Base-by-base conservation (phyloP, 2,888 invertebrate species). In the Nyleta sp. region DNA sequence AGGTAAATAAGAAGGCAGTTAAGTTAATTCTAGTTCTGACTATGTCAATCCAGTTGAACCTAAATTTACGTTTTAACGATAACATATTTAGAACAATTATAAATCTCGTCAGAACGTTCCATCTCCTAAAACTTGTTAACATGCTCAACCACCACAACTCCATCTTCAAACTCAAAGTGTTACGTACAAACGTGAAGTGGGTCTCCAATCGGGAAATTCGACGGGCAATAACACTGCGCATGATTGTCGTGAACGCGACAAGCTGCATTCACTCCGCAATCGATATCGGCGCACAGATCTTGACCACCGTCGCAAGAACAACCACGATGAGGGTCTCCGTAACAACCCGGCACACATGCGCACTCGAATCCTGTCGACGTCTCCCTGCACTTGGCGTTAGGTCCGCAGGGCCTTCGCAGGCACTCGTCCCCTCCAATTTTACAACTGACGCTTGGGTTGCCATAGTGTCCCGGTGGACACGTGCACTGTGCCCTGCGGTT, bases 361-460 rank as follows among this genome's bases (percentile, higher is more conserved):
- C 97, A 98, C 87, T 96, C 96, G 87, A 94, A 96, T 72, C 95
- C 95, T n/a, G 94, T 94, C 28, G 93, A 92, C 15, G 94, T 92
- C 89, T 97, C 96, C 68, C 94, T 93, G 87, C 97, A 97, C 83
- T 94, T 94, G 0, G 97, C 94, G 88, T 96, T 96, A 18, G 94
- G 92, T 7, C 97, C 97, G 86, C 97, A 97, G 0, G 97, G 96
- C 89, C 96, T 96, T 74, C 94, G 94, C 18, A 95, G 91, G 86
- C 97, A 97, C 83, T 94, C 95, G 57, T 95, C 95, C 6, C 93
- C 93, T 28, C 94, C 93, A 91, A 78, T 93, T 83, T 93, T 94
- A 86, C 96, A 96, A 87, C 95, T 95, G 5, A 93, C 91, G 42
- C 92, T 88, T 0, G 95, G 94, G 89, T 95, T 95, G 68, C 95